A percentile compares a stretch with the other conserved stretches of the same genome.
phyloP scores from a whole-genome alignment of 1,140 invertebrate genomes.

The Trachymyrmex septentrionalis region DNA sequence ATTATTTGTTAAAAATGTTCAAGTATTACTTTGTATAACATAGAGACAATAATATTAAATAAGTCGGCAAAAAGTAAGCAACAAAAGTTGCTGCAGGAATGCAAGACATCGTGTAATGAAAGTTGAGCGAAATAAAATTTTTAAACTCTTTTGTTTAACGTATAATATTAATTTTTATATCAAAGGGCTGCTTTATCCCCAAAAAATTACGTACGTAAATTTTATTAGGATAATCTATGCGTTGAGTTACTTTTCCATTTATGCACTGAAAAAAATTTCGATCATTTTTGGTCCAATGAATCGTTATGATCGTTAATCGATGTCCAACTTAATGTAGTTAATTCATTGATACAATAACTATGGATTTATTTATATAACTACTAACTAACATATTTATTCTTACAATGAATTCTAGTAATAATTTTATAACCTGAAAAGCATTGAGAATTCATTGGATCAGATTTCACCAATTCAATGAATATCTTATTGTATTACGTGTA shows the following conservation, averaged over 20 bases:
- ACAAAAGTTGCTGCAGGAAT: not conserved
- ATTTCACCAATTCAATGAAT: no score
- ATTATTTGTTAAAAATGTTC: not conserved
- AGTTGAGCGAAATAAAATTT: not conserved
- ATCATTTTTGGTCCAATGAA: no score
- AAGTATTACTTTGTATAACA: not conserved
- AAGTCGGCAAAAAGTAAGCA: not conserved
- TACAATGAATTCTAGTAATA: no score
- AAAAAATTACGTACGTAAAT: not conserved
- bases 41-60: not conserved
- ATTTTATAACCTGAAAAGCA: no score
- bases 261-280: no score
- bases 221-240: not conserved
- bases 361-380: no score
- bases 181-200: not conserved
- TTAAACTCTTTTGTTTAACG: not conserved
- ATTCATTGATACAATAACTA: no score
- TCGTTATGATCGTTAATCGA: no score
- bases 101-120: not conserved
- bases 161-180: not conserved
- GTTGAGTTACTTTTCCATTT: not conserved
- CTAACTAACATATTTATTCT: no score
- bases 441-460: no score
- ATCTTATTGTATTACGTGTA: no score
- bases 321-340: no score